A percentile compares a stretch with the other conserved stretches of the same genome.
Evolutionary conservation across 2,113 vertebrate species (phyloP).

Genomic region (Lipotes vexillifer): DNA sequence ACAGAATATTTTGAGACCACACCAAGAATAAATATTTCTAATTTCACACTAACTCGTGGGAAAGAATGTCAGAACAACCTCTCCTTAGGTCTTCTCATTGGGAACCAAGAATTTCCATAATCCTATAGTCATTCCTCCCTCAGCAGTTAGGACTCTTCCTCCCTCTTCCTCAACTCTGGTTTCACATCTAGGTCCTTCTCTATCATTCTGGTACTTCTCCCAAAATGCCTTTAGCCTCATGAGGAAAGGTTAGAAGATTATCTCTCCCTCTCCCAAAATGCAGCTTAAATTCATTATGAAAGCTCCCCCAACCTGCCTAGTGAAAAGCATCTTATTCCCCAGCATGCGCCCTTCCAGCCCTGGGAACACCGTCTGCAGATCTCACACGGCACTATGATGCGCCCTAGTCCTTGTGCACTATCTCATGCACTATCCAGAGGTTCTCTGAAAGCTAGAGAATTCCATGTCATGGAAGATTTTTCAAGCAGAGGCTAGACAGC

Average conservation of each 20-base stretch:
- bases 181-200: not conserved
- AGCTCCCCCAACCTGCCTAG: not conserved
- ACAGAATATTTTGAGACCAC: not conserved
- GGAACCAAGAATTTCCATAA: not conserved
- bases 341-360: not conserved
- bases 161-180: not conserved
- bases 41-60: not conserved
- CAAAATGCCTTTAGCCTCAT: not conserved
- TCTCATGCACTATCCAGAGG: not conserved
- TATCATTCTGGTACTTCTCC: not conserved
- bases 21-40: not conserved
- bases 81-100: not conserved
- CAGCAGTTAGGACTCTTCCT: not conserved
- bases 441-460: not conserved
- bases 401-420: not conserved
- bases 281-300: not conserved
- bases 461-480: not conserved
- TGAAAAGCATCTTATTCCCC: not conserved
- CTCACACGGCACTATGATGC: not conserved
- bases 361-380: not conserved
- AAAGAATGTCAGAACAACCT: not conserved
- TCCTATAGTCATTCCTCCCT: not conserved
- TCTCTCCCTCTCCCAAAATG: not conserved
- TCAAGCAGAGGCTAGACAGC: not conserved
- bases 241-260: not conserved